phyloP scores from a whole-genome alignment of 1,140 invertebrate genomes.

The Phenacoccus solenopsis region DNA sequence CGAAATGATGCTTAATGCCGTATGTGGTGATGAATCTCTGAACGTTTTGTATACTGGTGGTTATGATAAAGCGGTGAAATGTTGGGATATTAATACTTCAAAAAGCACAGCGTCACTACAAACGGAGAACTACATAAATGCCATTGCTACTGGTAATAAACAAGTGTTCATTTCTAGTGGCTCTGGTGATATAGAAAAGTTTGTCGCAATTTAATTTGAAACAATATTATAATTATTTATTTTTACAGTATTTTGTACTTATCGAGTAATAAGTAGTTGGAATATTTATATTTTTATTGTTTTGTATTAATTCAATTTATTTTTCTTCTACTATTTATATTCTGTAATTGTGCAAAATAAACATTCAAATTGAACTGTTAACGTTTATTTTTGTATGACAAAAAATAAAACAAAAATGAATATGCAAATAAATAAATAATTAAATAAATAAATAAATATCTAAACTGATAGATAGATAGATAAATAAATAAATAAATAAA shows the following conservation, averaged over 20 bases:
- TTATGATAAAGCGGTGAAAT: neutral
- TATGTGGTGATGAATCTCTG: neutral
- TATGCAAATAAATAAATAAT: neutral
- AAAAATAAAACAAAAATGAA: neutral
- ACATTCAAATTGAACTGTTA: neutral
- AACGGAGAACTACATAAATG: neutral
- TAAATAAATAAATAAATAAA: neutral
- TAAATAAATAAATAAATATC: too few species aligned
- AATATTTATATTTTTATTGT: too few species aligned
- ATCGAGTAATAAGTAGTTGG: too few species aligned
- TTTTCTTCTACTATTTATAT: neutral
- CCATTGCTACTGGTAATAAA: conserved; percentile 25
- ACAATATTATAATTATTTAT: too few species aligned
- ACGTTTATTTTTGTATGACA: neutral
- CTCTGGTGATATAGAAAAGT: conserved; percentile 35
- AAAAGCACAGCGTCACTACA: neutral
- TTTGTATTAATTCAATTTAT: neutral
- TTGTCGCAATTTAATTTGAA: neutral
- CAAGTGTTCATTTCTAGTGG: conserved; percentile 34
- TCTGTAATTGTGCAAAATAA: too few species aligned
- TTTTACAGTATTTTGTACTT: too few species aligned
- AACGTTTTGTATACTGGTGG: neutral
- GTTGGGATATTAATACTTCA: neutral
- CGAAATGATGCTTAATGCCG: neutral
- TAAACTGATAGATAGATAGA: too few species aligned